phyloP scores from a whole-genome alignment of 2,113 vertebrate genomes.

The Octodon degus region DNA sequence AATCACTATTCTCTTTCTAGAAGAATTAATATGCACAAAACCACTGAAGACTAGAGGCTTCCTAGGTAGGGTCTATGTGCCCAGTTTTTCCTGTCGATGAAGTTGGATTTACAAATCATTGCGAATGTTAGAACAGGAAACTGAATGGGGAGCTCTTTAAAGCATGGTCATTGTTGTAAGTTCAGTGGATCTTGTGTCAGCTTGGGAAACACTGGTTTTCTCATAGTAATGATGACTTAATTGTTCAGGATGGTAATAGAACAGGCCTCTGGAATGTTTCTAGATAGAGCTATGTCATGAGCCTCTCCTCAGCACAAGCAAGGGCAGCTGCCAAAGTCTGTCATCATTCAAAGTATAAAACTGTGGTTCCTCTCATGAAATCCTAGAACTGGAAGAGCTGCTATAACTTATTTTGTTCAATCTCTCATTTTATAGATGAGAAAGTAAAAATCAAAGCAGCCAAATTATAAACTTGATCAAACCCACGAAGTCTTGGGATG shows the following conservation, averaged over 20 bases:
- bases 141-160: not conserved
- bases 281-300: not conserved
- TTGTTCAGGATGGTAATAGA: not conserved
- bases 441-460: constrained; percentile 44
- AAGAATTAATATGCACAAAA: not conserved
- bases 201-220: constrained; percentile 1
- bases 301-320: not conserved
- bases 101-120: not conserved
- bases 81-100: not conserved
- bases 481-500: not conserved
- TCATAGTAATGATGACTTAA: not conserved
- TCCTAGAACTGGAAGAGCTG: constrained; percentile 14
- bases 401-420: not conserved
- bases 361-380: constrained; percentile 12
- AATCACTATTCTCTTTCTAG: not conserved
- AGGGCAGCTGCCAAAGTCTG: not conserved
- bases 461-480: not conserved
- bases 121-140: not conserved
- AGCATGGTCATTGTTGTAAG: not conserved
- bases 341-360: constrained; percentile 20
- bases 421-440: constrained; percentile 7
- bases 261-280: not conserved
- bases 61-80: not conserved
- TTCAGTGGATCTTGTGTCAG: not conserved
- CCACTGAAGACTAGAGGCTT: not conserved